Percentiles rank a stretch among this genome's conserved stretches.
Evolutionary conservation across 2,113 vertebrate genomes (phyloP).

Genomic region (Hystrix brachyura): DNA sequence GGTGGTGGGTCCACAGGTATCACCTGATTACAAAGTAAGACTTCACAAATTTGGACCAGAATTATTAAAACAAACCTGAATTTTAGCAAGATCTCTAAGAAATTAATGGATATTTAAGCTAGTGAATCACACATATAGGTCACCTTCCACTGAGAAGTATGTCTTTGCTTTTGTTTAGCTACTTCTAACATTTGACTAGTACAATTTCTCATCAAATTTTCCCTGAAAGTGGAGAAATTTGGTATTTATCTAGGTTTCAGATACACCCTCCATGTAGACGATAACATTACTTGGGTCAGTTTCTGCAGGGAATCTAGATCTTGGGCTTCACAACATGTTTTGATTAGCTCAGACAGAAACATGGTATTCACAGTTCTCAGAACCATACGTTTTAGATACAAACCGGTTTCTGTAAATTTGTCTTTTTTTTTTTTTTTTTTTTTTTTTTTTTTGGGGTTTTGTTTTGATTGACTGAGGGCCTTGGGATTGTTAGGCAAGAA

Average conservation of each 20-base stretch:
- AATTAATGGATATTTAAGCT: not conserved
- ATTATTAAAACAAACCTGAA: not conserved
- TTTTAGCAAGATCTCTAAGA: not conserved
- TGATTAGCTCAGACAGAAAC: not conserved
- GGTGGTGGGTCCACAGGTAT: not conserved
- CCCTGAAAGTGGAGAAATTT: not conserved
- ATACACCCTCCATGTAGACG: not conserved
- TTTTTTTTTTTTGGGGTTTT: too few species aligned
- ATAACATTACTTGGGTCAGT: not conserved
- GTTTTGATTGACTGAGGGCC: too few species aligned
- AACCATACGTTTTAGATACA: not conserved
- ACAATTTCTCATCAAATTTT: not conserved
- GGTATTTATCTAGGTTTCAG: not conserved
- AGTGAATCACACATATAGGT: not conserved
- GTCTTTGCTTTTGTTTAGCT: not conserved
- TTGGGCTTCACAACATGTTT: not conserved
- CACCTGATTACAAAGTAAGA: not conserved
- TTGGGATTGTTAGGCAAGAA: too few species aligned
- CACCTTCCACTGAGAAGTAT: not conserved
- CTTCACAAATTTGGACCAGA: not conserved
- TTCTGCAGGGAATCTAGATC: not conserved
- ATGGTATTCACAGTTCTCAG: not conserved
- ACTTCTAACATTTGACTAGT: not conserved
- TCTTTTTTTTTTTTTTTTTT: too few species aligned
- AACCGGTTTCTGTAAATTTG: not conserved